Evolutionary conservation across 2,888 invertebrate genomes (phyloP).

Genomic region (Endomychus coccineus): DNA sequence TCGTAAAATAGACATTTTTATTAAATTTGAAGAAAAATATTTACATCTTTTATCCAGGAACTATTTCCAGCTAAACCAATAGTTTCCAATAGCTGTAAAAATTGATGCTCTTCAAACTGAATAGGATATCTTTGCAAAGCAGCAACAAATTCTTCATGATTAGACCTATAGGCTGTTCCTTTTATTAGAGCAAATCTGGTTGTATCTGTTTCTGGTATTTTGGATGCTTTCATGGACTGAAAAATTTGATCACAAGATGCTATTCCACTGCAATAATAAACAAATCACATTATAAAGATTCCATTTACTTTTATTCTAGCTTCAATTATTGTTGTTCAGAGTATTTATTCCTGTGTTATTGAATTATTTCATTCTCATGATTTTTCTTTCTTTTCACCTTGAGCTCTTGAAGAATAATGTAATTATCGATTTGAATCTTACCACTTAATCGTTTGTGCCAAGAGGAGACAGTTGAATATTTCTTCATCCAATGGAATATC

Average conservation of each 20-base stretch:
- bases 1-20: too few species aligned
- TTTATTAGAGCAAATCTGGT: conserved; percentile 49
- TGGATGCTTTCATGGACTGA: conserved; percentile 52
- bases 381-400: too few species aligned
- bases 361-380: too few species aligned
- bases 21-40: too few species aligned
- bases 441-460: conserved; percentile 53
- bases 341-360: too few species aligned
- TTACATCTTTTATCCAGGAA: conserved; percentile 20
- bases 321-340: conserved; percentile 2
- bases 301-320: too few species aligned
- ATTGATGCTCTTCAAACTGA: conserved; percentile 33
- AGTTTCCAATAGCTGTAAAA: conserved; percentile 46
- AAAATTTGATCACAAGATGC: conserved; percentile 47
- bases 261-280: conserved; percentile 36
- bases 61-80: conserved; percentile 30
- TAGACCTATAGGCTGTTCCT: conserved; percentile 47
- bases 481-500: conserved; percentile 50
- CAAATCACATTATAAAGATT: too few species aligned
- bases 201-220: conserved; percentile 44
- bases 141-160: conserved; percentile 36
- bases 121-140: conserved; percentile 38
- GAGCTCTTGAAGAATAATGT: too few species aligned
- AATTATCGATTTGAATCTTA: conserved; percentile 30
- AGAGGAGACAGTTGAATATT: conserved; percentile 53